Conservation (phyloP, 2,888 invertebrate genomes). For the Hyles lineata region DNA sequence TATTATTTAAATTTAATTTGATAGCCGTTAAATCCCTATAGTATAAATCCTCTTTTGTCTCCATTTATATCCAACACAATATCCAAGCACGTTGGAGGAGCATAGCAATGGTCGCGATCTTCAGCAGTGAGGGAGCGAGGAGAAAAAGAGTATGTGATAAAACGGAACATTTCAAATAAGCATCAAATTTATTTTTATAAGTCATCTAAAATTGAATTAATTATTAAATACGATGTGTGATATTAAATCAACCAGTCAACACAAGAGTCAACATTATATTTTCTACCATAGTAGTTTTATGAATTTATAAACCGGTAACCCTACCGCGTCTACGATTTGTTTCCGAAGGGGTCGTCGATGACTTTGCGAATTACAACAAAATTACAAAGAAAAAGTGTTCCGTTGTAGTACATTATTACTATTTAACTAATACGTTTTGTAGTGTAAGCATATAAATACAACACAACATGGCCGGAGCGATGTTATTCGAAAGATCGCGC, state of each 20-base stretch:
- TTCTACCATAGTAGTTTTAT: conserved; percentile 38
- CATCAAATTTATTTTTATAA: no score
- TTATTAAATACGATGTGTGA: no score
- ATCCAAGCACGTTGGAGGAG: no score
- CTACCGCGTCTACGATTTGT: conserved; percentile 82
- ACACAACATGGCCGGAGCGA: conserved; percentile 93
- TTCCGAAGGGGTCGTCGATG: conserved; percentile 83
- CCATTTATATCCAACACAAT: conserved; percentile 29
- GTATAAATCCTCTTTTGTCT: conserved; percentile 29
- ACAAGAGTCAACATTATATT: background rate
- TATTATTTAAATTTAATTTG: no score
- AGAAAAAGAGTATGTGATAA: conserved; percentile 6
- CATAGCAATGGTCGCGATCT: no score
- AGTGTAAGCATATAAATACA: conserved; percentile 79
- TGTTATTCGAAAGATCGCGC: conserved; percentile 94
- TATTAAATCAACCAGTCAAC: background rate
- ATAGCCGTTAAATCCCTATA: no score
- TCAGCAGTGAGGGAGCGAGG: no score
- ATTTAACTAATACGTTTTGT: conserved; percentile 69
- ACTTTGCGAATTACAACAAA: conserved; percentile 83
- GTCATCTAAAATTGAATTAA: no score
- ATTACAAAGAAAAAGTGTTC: conserved; percentile 82
- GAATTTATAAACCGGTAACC: conserved; percentile 55
- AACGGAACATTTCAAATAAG: no score
- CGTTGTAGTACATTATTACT: conserved; percentile 73